Evolutionary conservation across 2,888 invertebrate genomes (phyloP).

Genomic region (Dioctria rufipes): DNA sequence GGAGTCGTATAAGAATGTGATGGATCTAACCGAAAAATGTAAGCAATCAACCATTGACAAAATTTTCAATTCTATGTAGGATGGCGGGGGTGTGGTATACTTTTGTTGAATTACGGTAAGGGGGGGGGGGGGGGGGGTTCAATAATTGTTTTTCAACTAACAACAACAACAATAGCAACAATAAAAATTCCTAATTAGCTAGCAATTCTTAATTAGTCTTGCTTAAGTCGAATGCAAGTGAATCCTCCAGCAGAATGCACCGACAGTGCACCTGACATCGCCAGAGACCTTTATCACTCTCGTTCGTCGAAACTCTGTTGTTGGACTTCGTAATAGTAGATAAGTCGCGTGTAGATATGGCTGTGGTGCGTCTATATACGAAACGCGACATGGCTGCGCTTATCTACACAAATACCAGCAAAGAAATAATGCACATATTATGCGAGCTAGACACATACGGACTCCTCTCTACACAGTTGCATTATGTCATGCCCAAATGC

Average conservation of each 20-base stretch:
- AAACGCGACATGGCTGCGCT: too few species aligned
- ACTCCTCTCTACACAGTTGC: not conserved
- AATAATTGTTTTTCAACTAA: not conserved
- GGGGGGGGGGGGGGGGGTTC: not conserved
- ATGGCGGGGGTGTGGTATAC: too few species aligned
- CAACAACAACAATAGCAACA: not conserved
- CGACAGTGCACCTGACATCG: slow-evolving; percentile 11
- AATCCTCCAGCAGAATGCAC: slow-evolving; percentile 4
- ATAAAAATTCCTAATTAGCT: too few species aligned
- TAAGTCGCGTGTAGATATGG: not conserved
- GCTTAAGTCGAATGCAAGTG: not conserved
- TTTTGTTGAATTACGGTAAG: too few species aligned
- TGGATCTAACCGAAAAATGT: too few species aligned
- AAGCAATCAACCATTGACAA: too few species aligned
- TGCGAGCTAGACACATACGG: not conserved
- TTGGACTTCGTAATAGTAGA: slow-evolving; percentile 29
- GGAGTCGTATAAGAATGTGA: too few species aligned
- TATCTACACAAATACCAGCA: not conserved
- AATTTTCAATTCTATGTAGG: too few species aligned
- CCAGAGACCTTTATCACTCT: slow-evolving; percentile 2
- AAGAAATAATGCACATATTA: not conserved
- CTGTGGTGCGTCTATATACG: not conserved
- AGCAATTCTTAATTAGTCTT: not conserved
- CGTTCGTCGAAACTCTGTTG: slow-evolving; percentile 21
- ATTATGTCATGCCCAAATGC: slow-evolving; percentile 7